Conservation (phyloP, 2,797 vertebrate genomes). For the Triplophysa bombifrons region DNA sequence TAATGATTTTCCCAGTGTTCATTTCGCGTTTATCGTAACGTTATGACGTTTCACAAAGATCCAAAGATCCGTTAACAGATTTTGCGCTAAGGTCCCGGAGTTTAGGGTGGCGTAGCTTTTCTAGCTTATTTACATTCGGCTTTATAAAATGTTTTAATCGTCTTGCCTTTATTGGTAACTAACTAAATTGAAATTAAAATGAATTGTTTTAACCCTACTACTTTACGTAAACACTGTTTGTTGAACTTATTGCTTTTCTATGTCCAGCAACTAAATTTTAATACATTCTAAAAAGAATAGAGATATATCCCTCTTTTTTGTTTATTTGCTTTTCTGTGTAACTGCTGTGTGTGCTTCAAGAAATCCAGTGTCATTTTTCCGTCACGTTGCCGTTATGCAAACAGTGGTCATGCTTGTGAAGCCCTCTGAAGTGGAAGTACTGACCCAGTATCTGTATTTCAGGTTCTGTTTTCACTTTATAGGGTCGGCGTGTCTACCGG, state of each 20-base stretch:
- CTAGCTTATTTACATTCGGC: background rate
- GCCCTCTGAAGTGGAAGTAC: background rate
- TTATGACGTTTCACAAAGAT: background rate
- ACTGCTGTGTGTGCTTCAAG: slow-evolving; percentile 56
- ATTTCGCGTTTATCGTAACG: background rate
- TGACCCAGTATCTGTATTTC: background rate
- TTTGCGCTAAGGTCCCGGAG: background rate
- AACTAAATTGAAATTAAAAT: slow-evolving; percentile 13
- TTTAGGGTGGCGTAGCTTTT: slow-evolving; percentile 17
- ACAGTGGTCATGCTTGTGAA: slow-evolving; percentile 5
- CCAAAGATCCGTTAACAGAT: slow-evolving; percentile 40
- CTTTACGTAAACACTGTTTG: background rate
- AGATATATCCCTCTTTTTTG: background rate
- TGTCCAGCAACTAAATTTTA: slow-evolving; percentile 15
- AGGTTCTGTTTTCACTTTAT: background rate
- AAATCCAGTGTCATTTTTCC: slow-evolving; percentile 16
- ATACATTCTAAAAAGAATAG: slow-evolving; percentile 25
- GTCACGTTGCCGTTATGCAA: slow-evolving; percentile 54
- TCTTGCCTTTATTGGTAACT: slow-evolving; percentile 4
- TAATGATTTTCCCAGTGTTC: background rate
- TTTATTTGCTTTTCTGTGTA: slow-evolving; percentile 51
- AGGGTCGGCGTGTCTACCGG: background rate
- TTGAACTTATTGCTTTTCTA: slow-evolving; percentile 1
- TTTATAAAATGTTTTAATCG: background rate
- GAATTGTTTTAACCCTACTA: background rate